Percentiles rank a stretch among this genome's conserved stretches.
Conservation (phyloP, 2,797 vertebrate species). For the Aratinga solstitialis region DNA sequence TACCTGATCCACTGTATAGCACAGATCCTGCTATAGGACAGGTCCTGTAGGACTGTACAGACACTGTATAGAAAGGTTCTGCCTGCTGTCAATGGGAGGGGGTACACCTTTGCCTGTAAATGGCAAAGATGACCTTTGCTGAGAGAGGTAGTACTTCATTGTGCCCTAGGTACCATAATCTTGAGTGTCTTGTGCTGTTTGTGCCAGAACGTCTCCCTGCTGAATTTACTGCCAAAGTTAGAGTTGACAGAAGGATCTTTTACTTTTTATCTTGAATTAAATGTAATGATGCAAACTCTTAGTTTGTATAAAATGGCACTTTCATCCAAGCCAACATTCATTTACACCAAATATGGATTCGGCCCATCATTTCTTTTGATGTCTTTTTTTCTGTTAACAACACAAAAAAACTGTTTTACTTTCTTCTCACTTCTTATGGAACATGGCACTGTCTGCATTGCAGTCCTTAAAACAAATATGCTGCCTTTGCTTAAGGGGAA, state of each 20-base stretch:
- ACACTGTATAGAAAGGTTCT: not conserved
- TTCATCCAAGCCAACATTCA: not conserved
- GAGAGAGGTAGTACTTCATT: not conserved
- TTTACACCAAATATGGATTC: not conserved
- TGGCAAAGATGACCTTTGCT: not conserved
- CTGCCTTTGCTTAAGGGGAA: not conserved
- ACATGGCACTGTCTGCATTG: not conserved
- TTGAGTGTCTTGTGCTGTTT: not conserved
- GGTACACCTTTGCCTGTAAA: not conserved
- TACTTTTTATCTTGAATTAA: not conserved
- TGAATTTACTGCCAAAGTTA: not conserved
- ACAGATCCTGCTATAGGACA: not conserved
- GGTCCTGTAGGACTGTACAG: not conserved
- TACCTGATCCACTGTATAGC: not conserved
- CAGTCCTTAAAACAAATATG: slow-evolving; percentile 1
- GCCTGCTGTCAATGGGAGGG: not conserved
- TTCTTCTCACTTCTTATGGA: slow-evolving; percentile 17
- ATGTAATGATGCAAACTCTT: not conserved
- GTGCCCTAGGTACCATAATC: not conserved
- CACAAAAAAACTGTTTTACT: not conserved
- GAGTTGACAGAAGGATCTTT: not conserved
- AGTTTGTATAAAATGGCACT: not conserved
- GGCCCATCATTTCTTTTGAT: not conserved
- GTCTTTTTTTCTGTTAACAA: not conserved
- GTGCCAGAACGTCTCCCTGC: not conserved